Base-by-base conservation (phyloP, 2,113 vertebrate genomes). In the Cheirogaleus medius region DNA sequence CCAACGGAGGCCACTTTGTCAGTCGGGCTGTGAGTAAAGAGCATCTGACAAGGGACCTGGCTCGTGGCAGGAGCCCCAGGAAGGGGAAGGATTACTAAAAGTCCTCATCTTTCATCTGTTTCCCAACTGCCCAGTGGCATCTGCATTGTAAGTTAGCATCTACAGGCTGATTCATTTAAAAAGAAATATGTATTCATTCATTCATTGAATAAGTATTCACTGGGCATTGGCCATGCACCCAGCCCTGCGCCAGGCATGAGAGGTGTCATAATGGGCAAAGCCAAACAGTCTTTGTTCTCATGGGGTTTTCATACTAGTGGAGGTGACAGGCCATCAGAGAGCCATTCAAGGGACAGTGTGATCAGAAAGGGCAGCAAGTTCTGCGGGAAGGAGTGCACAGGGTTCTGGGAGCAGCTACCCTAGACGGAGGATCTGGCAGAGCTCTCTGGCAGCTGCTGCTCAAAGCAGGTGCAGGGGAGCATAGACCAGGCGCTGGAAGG, bases 351-450 rank as follows among this genome's bases (percentile, higher is more conserved):
- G 1, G 73, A 39, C 47, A 10, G 8, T 15, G 8, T 58, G 15
- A 47, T 32, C 78, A 63, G 27, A 37, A 54, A 20, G 17, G 9
- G 29, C 17, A 34, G 64, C 5, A 3, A 63, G n/a, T 7, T 81
- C 64, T 42, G 1, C 7, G 1, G 27, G 66, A 5, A 66, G 42
- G 23, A 7, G 60, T 47, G 7, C 10, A 9, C 13, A 17, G n/a
- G 37, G 92, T 17, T 18, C 64, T 69, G 78, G 71, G 6, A 29
- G 27, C 2, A 15, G 60, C 0, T 1, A 52, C 21, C 42, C 60
- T 34, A 10, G 60, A 8, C 0, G 8, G 8, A 23, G 60, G 66
- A 8, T 3, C 34, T 6, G 1, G 1, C 8, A 0, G 32, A 42
- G 32, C 1, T 34, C 23, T 34, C n/a, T 6, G 21, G 20, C 84